Evolutionary conservation across 2,797 vertebrate species (phyloP).

Genomic region (Dromococcyx pavoninus): DNA sequence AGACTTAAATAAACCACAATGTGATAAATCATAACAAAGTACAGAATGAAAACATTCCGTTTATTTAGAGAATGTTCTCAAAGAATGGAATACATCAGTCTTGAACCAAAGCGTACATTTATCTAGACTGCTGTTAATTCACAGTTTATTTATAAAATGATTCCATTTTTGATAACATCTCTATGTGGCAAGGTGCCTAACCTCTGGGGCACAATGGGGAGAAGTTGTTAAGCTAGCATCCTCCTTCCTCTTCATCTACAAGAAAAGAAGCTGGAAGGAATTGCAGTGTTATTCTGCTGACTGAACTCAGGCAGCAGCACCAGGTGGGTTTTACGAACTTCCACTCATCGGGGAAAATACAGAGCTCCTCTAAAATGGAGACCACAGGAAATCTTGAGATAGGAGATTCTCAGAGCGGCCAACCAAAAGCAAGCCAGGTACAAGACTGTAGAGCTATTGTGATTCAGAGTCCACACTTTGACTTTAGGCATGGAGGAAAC

Average conservation of each 20-base stretch:
- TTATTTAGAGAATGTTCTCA: conserved; percentile 33
- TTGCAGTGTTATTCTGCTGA: background rate
- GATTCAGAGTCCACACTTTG: background rate
- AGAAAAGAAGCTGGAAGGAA: background rate
- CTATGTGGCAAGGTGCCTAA: conserved; percentile 43
- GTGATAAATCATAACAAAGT: conserved; percentile 36
- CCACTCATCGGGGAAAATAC: background rate
- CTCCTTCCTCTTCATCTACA: conserved; percentile 16
- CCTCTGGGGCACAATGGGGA: conserved; percentile 35
- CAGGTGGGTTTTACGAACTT: background rate
- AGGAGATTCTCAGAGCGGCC: background rate
- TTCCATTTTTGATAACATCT: conserved; percentile 47
- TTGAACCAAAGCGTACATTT: conserved; percentile 16
- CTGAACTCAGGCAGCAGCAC: background rate
- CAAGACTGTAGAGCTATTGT: background rate
- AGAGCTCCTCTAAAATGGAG: background rate
- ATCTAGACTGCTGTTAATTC: conserved; percentile 22
- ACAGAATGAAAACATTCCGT: background rate
- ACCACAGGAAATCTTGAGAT: background rate
- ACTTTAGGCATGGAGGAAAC: background rate
- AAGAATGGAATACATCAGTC: background rate
- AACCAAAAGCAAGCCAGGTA: background rate
- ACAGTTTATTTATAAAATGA: conserved; percentile 54
- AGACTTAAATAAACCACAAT: conserved; percentile 35
- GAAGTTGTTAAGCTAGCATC: conserved; percentile 1